Conservation (phyloP, 2,888 invertebrate genomes). For the Calliopum simillimum region DNA sequence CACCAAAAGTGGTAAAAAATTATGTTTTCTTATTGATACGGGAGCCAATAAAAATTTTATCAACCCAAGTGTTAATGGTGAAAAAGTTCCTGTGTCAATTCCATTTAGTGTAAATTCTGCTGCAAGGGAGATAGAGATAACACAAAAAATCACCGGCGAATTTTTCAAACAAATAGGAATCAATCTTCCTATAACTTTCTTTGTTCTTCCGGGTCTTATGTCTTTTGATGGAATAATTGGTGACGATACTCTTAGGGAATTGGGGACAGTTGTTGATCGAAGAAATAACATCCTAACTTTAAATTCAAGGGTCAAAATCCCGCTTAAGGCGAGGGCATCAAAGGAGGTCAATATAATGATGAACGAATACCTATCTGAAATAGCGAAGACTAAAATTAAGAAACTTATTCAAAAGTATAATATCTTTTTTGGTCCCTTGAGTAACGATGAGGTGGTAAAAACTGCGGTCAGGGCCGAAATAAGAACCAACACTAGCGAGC, state of each 20-base stretch:
- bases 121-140: no score
- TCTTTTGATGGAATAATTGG: conserved; percentile 8
- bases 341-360: neutral
- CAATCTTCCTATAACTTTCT: neutral
- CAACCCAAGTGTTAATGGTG: no score
- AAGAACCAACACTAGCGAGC: conserved; percentile 48
- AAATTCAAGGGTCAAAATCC: neutral
- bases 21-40: no score
- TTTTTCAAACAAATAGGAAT: conserved; percentile 12
- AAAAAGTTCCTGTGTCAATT: no score
- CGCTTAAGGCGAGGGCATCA: neutral
- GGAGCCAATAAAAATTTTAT: no score
- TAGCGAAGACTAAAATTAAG: neutral
- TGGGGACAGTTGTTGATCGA: neutral
- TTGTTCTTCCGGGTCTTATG: conserved; percentile 1
- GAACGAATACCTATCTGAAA: neutral
- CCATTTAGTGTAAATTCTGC: no score
- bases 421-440: neutral
- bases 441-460: neutral
- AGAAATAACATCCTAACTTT: neutral
- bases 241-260: neutral
- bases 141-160: neutral
- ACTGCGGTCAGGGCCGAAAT: conserved; percentile 56
- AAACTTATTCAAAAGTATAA: neutral
- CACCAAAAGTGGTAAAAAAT: no score